phyloP scores from a whole-genome alignment of 2,113 vertebrate species.

The Oreotrochilus melanogaster region DNA sequence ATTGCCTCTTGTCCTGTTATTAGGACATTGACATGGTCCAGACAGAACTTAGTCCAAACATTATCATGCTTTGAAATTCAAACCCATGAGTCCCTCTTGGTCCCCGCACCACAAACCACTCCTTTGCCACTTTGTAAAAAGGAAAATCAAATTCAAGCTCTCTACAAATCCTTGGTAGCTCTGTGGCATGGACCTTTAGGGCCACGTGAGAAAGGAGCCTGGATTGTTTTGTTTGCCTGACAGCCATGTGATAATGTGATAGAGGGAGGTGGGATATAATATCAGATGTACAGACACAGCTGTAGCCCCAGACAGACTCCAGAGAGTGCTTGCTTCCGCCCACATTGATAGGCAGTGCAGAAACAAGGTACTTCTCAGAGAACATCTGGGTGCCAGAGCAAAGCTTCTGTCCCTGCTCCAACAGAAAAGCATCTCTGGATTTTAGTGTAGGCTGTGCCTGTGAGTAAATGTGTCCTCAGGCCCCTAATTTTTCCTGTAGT shows the following conservation, averaged over 20 bases:
- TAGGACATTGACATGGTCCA: not conserved
- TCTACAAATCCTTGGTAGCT: not conserved
- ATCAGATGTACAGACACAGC: not conserved
- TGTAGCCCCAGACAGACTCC: not conserved
- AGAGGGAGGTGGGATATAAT: not conserved
- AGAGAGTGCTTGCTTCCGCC: not conserved
- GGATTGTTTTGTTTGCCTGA: not conserved
- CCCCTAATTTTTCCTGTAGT: not conserved
- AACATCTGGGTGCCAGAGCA: not conserved
- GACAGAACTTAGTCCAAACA: not conserved
- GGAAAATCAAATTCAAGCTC: not conserved
- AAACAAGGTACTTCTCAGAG: not conserved
- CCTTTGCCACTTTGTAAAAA: not conserved
- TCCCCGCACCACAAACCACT: not conserved
- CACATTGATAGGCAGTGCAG: not conserved
- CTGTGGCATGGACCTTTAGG: not conserved
- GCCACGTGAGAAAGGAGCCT: not conserved
- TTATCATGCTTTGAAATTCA: not conserved
- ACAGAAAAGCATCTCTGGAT: not conserved
- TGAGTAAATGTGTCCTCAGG: rapidly evolving
- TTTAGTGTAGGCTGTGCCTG: not conserved
- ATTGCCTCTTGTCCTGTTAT: no score
- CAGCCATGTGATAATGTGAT: not conserved
- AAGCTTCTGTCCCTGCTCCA: not conserved
- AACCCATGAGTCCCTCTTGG: not conserved